phyloP scores from a whole-genome alignment of 2,113 vertebrate genomes.

The Catharus minimus region DNA sequence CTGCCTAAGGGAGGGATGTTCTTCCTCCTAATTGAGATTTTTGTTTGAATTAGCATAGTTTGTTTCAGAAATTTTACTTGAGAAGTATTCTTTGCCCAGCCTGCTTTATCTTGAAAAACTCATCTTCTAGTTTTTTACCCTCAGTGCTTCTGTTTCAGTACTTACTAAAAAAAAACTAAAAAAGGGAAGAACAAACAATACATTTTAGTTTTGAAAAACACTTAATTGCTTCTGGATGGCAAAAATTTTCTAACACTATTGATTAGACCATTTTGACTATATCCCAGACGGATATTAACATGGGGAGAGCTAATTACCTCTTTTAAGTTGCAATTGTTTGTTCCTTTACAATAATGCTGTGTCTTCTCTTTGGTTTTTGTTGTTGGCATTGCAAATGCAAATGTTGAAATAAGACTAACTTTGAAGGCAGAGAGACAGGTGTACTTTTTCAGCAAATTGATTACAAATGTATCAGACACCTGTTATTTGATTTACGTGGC shows the following conservation, averaged over 20 bases:
- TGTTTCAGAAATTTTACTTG: not conserved
- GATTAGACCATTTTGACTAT: not conserved
- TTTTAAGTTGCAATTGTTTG: not conserved
- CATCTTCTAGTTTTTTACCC: not conserved
- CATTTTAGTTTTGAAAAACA: not conserved
- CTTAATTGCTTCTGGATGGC: not conserved
- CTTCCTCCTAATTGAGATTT: not conserved
- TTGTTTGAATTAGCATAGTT: not conserved
- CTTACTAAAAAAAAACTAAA: not conserved
- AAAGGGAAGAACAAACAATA: not conserved
- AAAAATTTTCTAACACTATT: accelerated
- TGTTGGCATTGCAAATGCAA: not conserved
- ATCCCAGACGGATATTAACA: not conserved
- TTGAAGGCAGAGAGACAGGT: not conserved
- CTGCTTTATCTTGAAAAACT: not conserved
- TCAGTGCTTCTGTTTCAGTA: not conserved
- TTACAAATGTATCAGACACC: not conserved
- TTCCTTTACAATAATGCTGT: not conserved
- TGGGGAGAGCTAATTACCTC: not conserved
- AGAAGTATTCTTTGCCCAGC: not conserved
- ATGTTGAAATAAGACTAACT: slow-evolving; percentile 10
- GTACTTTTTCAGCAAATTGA: slow-evolving; percentile 7
- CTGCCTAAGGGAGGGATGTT: not conserved
- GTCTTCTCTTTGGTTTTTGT: slow-evolving; percentile 30
- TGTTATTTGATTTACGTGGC: not conserved